Conservation (phyloP, 2,797 vertebrate species). For the Cetoscarus ocellatus region DNA sequence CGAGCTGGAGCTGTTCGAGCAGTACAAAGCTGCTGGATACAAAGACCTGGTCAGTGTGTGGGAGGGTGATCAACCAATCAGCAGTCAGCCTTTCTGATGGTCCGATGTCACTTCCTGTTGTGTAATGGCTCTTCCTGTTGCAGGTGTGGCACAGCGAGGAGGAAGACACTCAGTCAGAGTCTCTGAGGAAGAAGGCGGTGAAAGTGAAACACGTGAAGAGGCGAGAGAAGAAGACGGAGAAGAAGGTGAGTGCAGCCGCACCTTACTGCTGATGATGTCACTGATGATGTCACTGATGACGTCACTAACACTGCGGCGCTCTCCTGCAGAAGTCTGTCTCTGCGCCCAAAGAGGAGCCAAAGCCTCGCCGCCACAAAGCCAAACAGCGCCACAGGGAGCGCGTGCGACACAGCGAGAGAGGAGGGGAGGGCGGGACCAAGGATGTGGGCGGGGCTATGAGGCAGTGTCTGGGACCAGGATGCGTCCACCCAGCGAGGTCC, state of each 20-base stretch:
- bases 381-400: conserved; percentile 91
- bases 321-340: conserved; percentile 74
- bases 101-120: conserved; percentile 9
- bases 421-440: conserved; percentile 61
- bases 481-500: conserved; percentile 83
- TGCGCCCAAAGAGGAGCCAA: conserved; percentile 79
- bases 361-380: conserved; percentile 89
- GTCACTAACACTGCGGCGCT: conserved; percentile 12
- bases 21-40: conserved; percentile 89
- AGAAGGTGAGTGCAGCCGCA: conserved; percentile 83
- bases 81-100: conserved; percentile 15
- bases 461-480: conserved; percentile 93
- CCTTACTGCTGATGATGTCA: not conserved
- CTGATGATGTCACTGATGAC: conserved; percentile 32
- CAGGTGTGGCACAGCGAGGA: conserved; percentile 93
- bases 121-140: conserved; percentile 23
- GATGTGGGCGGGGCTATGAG: conserved; percentile 65
- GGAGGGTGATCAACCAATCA: conserved; percentile 19
- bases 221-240: conserved; percentile 91
- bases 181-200: conserved; percentile 89
- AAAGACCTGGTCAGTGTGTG: conserved; percentile 78
- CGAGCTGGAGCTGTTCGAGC: conserved; percentile 91
- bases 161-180: conserved; percentile 87
- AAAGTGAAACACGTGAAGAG: conserved; percentile 95
- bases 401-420: conserved; percentile 86